Percentiles rank a stretch among this genome's conserved stretches.
Evolutionary conservation across 2,888 invertebrate species (phyloP).

Genomic region (Eupithecia tripunctaria): DNA sequence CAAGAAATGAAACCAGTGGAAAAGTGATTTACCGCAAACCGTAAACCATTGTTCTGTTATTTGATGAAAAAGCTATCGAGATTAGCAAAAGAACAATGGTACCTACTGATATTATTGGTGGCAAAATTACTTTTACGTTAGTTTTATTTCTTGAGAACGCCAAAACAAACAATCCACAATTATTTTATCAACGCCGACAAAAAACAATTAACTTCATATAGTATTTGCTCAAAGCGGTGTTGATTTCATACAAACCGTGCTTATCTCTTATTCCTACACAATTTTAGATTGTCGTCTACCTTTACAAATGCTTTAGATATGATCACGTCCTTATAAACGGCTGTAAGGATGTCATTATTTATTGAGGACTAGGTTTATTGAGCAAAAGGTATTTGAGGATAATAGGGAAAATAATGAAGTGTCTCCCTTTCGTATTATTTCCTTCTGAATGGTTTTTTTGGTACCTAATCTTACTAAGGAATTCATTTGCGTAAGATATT

Average conservation of each 20-base stretch:
- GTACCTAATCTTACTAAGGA: constrained; percentile 15
- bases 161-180: too few relatives aligned
- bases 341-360: constrained; percentile 41
- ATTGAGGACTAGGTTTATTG: constrained; percentile 40
- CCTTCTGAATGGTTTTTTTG: constrained; percentile 26
- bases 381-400: constrained; percentile 35
- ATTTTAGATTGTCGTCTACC: not conserved
- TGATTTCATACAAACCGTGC: not conserved
- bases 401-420: constrained; percentile 37
- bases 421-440: constrained; percentile 36
- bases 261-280: not conserved
- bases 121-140: too few relatives aligned
- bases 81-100: too few relatives aligned
- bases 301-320: not conserved
- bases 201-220: not conserved
- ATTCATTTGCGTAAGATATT: constrained; percentile 21
- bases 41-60: too few relatives aligned
- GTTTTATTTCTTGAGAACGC: too few relatives aligned
- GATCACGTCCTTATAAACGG: constrained; percentile 23
- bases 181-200: too few relatives aligned
- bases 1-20: too few relatives aligned
- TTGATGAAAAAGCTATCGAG: too few relatives aligned
- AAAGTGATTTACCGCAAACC: too few relatives aligned
- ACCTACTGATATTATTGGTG: too few relatives aligned
- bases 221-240: not conserved